Evolutionary conservation across 2,888 invertebrate genomes (phyloP), one percentile per base, ranked within the genome.

Genomic region (Pycnomerus fuliginosus): DNA sequence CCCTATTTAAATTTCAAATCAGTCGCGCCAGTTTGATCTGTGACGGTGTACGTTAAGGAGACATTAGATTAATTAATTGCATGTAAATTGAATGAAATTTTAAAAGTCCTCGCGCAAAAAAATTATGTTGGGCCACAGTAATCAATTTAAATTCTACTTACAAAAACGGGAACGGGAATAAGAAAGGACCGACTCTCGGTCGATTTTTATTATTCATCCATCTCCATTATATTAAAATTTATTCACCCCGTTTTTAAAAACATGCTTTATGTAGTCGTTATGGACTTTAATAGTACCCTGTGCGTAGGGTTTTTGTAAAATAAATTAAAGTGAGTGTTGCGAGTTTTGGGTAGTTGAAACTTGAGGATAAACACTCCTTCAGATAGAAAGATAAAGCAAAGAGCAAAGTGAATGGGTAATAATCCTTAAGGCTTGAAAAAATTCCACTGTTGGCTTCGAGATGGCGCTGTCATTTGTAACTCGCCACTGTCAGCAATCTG

Each of bases 141-240:
- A 47, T 47, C 47, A 33, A 38, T 47, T 47, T 37, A 47, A 47
- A 47, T 42, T 47, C 42, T 24, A 17, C 24, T 16, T 23, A 39
- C 44, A 44, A 44, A 44, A 44, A 44, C 27, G 29, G 33, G n/a
- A n/a, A n/a, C n/a, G n/a, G n/a, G 38, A 23, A 25, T 42, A 41
- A 37, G 46, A 42, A 42, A 45, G 15, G 29, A 22, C 39, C 43
- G 33, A 22, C 27, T 28, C 32, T 16, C 25, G 48, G 33, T 49
- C 43, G 50, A 54, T 52, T 54, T 44, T 25, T 50, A 48, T 52
- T 49, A 50, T 54, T 47, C 52, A 56, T 56, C 44, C 48, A 49
- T 56, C 56, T 56, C 52, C 52, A 56, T 56, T 56, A 56, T 52
- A 49, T 42, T 40, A 50, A 56, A 54, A 53, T 56, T 48, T 54